phyloP scores from a whole-genome alignment of 2,797 vertebrate genomes.

The Limosa lapponica region DNA sequence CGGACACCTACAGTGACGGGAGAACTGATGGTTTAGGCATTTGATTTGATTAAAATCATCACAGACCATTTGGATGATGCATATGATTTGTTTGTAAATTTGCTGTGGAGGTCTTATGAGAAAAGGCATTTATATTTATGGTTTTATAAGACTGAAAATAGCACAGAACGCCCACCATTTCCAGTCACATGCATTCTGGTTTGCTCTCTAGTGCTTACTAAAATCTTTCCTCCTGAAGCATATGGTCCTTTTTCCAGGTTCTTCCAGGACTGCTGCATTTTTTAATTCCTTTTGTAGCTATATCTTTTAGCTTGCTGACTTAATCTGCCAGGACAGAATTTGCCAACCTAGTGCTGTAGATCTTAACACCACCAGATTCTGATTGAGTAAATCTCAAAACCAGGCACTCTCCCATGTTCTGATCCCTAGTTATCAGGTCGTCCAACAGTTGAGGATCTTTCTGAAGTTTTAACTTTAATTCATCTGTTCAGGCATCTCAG shows the following conservation, averaged over 20 bases:
- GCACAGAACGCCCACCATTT: not conserved
- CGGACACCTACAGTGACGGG: not conserved
- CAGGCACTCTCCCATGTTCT: not conserved
- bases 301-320: not conserved
- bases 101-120: not conserved
- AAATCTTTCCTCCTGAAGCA: not conserved
- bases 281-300: not conserved
- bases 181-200: not conserved
- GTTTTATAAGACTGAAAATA: not conserved
- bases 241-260: not conserved
- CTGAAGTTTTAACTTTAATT: not conserved
- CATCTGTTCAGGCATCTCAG: not conserved
- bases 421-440: not conserved
- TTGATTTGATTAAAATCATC: not conserved
- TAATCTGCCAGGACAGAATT: not conserved
- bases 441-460: not conserved
- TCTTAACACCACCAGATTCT: not conserved
- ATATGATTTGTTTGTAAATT: not conserved
- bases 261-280: not conserved
- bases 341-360: not conserved
- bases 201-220: not conserved
- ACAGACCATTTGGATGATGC: not conserved
- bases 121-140: not conserved
- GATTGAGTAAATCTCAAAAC: not conserved
- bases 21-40: not conserved